Conservation (phyloP, 2,797 vertebrate species). For the Ispidina picta region DNA sequence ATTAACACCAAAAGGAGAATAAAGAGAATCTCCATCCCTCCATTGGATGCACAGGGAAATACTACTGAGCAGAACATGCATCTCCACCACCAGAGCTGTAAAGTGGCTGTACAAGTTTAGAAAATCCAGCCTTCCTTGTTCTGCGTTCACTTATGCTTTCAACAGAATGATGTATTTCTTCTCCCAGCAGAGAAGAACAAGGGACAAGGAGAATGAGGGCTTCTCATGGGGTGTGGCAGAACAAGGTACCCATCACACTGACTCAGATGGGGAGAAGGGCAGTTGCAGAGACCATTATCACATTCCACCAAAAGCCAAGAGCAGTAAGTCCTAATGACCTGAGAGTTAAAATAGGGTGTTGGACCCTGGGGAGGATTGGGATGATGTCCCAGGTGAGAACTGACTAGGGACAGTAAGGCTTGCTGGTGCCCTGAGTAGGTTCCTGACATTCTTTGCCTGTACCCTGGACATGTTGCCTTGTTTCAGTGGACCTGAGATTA, state of each 20-base stretch:
- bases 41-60: too few species aligned
- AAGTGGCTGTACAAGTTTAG: neutral
- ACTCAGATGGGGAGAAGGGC: neutral
- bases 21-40: too few species aligned
- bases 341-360: neutral
- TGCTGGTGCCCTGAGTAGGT: neutral
- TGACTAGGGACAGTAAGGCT: neutral
- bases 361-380: neutral
- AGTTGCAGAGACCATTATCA: neutral
- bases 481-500: neutral
- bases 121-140: neutral
- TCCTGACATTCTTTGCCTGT: neutral
- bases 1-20: too few species aligned
- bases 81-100: neutral
- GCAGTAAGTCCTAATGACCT: neutral
- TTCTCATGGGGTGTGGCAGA: neutral
- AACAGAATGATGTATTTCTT: neutral
- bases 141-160: neutral
- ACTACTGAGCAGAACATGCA: neutral
- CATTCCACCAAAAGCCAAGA: accelerated
- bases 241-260: neutral
- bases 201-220: neutral
- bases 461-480: neutral
- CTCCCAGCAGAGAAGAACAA: neutral
- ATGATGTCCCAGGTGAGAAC: neutral